These are phyloP conservation scores for Rugalucina vietnamica DNA, from an alignment of 2,888 invertebrate species.

Conservation along the genomic window DNA sequence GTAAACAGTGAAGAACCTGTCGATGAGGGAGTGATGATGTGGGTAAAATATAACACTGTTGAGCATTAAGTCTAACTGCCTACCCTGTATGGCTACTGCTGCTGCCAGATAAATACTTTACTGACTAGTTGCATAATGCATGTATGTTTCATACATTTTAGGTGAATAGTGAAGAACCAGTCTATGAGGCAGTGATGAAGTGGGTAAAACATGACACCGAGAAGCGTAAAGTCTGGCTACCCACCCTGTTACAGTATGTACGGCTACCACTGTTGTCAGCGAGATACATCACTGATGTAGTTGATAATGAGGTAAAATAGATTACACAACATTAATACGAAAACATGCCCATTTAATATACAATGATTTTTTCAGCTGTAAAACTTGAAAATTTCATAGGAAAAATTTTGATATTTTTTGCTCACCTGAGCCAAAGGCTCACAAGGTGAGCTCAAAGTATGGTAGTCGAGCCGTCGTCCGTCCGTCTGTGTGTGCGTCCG, in stretches of 20 bases:
- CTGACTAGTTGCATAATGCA: too few relatives aligned
- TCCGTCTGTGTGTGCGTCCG: too few relatives aligned
- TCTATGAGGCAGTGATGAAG: constrained; percentile 80
- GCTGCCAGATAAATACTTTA: constrained; percentile 80
- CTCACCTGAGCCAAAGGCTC: too few relatives aligned
- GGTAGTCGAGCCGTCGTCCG: too few relatives aligned
- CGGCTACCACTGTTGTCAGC: constrained; percentile 81
- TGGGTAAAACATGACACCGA: constrained; percentile 80
- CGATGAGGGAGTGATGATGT: constrained; percentile 80
- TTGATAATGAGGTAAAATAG: constrained; percentile 81
- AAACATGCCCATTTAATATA: too few relatives aligned
- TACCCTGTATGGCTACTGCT: constrained; percentile 81
- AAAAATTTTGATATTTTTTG: too few relatives aligned
- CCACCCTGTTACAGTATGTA: constrained; percentile 76
- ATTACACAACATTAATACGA: too few relatives aligned
- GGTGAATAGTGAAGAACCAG: constrained; percentile 48
- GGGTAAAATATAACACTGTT: constrained; percentile 78
- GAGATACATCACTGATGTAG: constrained; percentile 81
- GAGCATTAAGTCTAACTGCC: constrained; percentile 72
- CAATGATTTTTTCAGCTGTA: too few relatives aligned
- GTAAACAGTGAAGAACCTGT: constrained; percentile 76
- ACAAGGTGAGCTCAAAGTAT: too few relatives aligned
- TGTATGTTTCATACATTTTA: background rate
- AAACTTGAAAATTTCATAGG: too few relatives aligned
- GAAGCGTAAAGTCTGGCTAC: constrained; percentile 71